Evolutionary conservation across 2,797 vertebrate genomes (phyloP).

Genomic region (Cyclura pinguis): DNA sequence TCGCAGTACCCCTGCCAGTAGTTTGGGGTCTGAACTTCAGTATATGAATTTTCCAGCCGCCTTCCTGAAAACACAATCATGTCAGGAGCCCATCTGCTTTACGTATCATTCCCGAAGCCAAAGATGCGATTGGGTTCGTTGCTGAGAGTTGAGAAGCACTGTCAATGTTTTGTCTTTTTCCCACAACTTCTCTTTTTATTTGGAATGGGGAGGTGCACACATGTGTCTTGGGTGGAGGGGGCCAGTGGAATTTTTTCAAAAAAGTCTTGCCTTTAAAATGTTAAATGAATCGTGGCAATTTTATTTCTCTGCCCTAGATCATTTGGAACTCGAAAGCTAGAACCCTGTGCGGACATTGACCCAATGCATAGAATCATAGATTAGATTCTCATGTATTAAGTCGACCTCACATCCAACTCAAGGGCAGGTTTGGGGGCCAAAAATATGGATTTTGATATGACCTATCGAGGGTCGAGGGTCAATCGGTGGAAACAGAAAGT

Average conservation of each 20-base stretch:
- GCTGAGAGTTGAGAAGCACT: background rate
- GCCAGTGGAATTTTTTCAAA: too few species aligned
- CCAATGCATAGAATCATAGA: background rate
- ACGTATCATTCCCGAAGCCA: background rate
- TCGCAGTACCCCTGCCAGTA: background rate
- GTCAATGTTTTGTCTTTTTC: background rate
- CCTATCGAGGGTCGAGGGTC: too few species aligned
- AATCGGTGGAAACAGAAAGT: too few species aligned
- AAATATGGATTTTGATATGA: too few species aligned
- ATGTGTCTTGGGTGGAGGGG: background rate
- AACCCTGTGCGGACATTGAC: background rate
- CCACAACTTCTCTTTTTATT: background rate
- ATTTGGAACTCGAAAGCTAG: background rate
- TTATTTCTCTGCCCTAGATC: background rate
- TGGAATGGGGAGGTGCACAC: background rate
- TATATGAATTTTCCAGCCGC: constrained; percentile 14
- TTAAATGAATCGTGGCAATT: background rate
- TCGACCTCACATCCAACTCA: too few species aligned
- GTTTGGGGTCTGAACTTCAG: background rate
- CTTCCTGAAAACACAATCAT: background rate
- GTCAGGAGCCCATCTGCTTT: constrained; percentile 6
- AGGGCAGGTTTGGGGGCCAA: too few species aligned
- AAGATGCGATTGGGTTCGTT: background rate
- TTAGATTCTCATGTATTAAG: too few species aligned
- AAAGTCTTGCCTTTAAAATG: background rate